Percentiles rank a stretch among this genome's conserved stretches.
phyloP scores from a whole-genome alignment of 1,140 invertebrate genomes.

The Coenobita brevimanus region DNA sequence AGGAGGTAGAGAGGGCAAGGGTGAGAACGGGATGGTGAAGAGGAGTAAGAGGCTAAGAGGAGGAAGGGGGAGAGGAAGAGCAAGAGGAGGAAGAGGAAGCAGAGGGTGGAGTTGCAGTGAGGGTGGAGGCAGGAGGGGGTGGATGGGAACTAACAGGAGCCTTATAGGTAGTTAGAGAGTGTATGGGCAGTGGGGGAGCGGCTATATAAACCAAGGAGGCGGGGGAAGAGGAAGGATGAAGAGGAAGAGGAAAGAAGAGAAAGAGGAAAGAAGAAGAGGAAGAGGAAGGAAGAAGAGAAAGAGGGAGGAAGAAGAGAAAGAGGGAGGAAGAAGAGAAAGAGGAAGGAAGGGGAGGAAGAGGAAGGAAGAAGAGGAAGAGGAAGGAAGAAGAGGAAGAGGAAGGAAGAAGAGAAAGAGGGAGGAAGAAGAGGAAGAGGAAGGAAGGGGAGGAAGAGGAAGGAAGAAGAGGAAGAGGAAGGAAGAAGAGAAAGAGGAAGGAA shows the following conservation, averaged over 20 bases:
- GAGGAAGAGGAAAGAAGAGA: not conserved
- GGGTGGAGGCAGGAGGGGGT: too few species aligned
- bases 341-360: not conserved
- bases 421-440: not conserved
- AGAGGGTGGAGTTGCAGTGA: too few species aligned
- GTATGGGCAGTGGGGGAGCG: too few species aligned
- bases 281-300: not conserved
- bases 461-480: not conserved
- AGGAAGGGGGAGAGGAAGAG: too few species aligned
- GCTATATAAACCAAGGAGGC: not conserved
- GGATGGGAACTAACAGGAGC: too few species aligned
- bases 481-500: not conserved
- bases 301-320: not conserved
- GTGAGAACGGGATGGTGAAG: too few species aligned
- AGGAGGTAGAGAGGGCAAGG: too few species aligned
- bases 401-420: not conserved
- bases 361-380: not conserved
- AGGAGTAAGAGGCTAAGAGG: too few species aligned
- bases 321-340: not conserved
- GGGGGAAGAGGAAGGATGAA: not conserved
- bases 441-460: not conserved
- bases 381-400: not conserved
- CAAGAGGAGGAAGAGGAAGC: too few species aligned
- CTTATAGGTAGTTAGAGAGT: too few species aligned
- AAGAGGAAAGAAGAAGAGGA: not conserved